These are phyloP conservation scores for Salmo trutta DNA, from an alignment of 2,797 vertebrate genomes.

Conservation along the genomic window DNA sequence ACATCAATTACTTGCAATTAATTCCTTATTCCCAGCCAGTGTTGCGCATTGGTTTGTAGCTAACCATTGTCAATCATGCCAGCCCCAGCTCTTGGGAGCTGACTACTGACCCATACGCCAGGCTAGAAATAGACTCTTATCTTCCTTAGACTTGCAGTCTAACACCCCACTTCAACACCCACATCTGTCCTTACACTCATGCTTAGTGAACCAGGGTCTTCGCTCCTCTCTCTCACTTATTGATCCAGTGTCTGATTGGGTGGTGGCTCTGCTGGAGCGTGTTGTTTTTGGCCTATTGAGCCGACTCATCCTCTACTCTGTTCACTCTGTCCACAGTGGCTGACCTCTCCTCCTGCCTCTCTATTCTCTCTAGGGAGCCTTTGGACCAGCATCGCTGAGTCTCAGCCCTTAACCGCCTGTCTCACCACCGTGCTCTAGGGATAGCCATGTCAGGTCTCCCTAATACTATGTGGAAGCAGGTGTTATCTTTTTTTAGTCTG, in stretches of 20 bases:
- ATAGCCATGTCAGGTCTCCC: neutral
- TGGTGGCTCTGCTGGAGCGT: constrained; percentile 3
- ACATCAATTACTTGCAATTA: too few relatives aligned
- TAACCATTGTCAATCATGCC: too few relatives aligned
- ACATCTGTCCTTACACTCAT: neutral
- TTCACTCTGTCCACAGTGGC: neutral
- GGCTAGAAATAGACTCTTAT: neutral
- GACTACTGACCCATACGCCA: neutral
- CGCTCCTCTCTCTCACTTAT: constrained; percentile 9
- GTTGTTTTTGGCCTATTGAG: neutral
- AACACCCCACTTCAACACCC: neutral
- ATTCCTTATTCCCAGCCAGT: too few relatives aligned
- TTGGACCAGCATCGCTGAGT: neutral
- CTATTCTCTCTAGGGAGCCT: neutral
- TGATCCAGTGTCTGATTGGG: constrained; percentile 12
- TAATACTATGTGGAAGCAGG: neutral
- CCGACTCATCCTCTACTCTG: neutral
- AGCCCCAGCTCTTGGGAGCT: too few relatives aligned
- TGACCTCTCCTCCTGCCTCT: constrained; percentile 7
- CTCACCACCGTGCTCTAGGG: neutral
- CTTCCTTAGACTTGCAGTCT: neutral
- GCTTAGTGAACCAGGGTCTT: neutral
- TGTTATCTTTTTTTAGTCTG: neutral
- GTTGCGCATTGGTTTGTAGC: too few relatives aligned
- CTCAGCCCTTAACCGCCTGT: neutral